Evolutionary conservation across 2,888 invertebrate genomes (phyloP).

Genomic region (Campoplex nolae): DNA sequence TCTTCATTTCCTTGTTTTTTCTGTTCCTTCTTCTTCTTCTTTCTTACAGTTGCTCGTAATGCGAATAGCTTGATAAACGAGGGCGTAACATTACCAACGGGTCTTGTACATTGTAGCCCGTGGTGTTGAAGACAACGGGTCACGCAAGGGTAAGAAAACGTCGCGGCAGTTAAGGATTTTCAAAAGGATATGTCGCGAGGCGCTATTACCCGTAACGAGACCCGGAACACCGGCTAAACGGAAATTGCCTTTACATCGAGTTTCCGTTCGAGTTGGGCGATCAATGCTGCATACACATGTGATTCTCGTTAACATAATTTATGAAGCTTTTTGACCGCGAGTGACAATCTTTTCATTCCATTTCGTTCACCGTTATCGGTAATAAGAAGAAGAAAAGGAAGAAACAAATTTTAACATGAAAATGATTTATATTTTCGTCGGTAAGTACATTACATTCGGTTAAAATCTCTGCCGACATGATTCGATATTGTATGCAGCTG

Average conservation of each 20-base stretch:
- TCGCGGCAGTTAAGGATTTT: constrained; percentile 30
- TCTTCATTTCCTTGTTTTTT: background rate
- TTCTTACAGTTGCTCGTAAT: constrained; percentile 54
- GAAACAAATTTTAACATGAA: background rate
- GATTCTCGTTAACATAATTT: background rate
- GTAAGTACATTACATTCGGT: background rate
- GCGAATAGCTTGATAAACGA: constrained; percentile 60
- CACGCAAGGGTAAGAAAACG: constrained; percentile 51
- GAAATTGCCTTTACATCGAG: constrained; percentile 51
- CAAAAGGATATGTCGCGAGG: constrained; percentile 41
- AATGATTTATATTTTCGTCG: background rate
- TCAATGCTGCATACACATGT: constrained; percentile 11
- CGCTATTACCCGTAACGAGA: constrained; percentile 33
- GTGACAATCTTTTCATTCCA: background rate
- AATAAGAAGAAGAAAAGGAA: background rate
- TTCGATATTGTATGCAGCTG: background rate
- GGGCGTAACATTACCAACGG: constrained; percentile 44
- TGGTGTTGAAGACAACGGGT: constrained; percentile 43
- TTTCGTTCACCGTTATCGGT: background rate
- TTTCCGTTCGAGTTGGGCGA: constrained; percentile 31
- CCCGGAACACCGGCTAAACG: constrained; percentile 32
- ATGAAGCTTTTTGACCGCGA: background rate
- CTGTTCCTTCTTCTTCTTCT: background rate
- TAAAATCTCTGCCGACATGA: background rate
- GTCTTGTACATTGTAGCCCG: constrained; percentile 6